phyloP scores from a whole-genome alignment of 2,797 vertebrate genomes.

The Urophycis tenuis region DNA sequence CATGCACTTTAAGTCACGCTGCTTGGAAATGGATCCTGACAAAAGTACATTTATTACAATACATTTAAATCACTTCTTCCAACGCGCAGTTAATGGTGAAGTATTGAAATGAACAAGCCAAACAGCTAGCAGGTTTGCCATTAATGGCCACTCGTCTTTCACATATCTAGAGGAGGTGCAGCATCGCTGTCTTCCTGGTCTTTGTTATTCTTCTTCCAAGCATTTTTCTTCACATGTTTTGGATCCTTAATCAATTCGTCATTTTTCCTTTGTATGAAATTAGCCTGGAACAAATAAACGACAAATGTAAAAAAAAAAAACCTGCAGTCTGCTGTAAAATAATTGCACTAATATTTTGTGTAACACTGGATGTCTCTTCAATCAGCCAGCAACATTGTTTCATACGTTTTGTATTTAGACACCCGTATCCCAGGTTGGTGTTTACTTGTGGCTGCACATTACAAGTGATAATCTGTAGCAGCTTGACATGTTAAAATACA shows the following conservation, averaged over 20 bases:
- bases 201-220: slow-evolving; percentile 65
- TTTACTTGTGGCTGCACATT: background rate
- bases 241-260: slow-evolving; percentile 70
- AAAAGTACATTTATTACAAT: background rate
- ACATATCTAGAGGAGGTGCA: slow-evolving; percentile 10
- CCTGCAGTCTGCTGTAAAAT: slow-evolving; percentile 46
- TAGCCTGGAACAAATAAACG: slow-evolving; percentile 61
- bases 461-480: background rate
- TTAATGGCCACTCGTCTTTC: slow-evolving; percentile 27
- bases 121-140: background rate
- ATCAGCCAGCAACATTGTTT: background rate
- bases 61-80: background rate
- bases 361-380: background rate
- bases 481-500: background rate
- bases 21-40: background rate
- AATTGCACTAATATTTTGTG: background rate
- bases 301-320: slow-evolving; percentile 28
- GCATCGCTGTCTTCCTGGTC: slow-evolving; percentile 49
- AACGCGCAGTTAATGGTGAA: background rate
- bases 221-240: slow-evolving; percentile 61
- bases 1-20: background rate
- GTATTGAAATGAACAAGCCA: background rate
- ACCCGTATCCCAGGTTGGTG: too few relatives aligned
- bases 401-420: background rate
- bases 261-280: slow-evolving; percentile 69